Evolutionary conservation across 2,797 vertebrate species (phyloP).

Genomic region (Tamandua tetradactyla): DNA sequence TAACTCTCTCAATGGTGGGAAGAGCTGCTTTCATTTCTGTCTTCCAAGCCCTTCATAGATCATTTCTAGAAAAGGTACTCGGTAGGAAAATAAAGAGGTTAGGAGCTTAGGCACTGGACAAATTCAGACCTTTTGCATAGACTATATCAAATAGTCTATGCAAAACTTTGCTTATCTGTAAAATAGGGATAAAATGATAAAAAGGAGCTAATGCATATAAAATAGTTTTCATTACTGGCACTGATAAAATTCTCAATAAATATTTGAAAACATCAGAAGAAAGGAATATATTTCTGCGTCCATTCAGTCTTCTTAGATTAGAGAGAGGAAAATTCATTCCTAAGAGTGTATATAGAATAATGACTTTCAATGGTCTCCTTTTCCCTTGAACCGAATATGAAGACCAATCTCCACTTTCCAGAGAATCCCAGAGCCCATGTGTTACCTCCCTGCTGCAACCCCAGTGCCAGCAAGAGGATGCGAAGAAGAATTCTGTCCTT

Average conservation of each 20-base stretch:
- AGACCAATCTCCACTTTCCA: neutral
- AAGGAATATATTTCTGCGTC: neutral
- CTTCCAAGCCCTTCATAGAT: neutral
- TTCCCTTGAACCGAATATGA: neutral
- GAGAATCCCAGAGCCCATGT: fast-evolving
- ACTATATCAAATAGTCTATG: neutral
- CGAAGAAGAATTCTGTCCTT: neutral
- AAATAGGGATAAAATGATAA: neutral
- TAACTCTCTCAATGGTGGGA: neutral
- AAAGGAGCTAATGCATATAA: neutral
- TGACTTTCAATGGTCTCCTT: neutral
- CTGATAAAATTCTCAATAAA: neutral
- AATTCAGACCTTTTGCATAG: too few relatives aligned
- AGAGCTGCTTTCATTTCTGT: neutral
- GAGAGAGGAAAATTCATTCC: neutral
- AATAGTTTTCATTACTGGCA: neutral
- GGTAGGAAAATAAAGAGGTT: too few relatives aligned
- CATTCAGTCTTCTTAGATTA: neutral
- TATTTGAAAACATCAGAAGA: neutral
- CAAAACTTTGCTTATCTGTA: neutral
- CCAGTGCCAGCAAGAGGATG: neutral
- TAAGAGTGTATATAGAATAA: neutral
- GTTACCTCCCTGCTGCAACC: too few relatives aligned
- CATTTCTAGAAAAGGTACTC: neutral
- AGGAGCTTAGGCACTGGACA: neutral